These are phyloP conservation scores for Axinella damicornis DNA, from an alignment of 37 sponge, comb jelly and placozoan species.

Conservation along the genomic window DNA sequence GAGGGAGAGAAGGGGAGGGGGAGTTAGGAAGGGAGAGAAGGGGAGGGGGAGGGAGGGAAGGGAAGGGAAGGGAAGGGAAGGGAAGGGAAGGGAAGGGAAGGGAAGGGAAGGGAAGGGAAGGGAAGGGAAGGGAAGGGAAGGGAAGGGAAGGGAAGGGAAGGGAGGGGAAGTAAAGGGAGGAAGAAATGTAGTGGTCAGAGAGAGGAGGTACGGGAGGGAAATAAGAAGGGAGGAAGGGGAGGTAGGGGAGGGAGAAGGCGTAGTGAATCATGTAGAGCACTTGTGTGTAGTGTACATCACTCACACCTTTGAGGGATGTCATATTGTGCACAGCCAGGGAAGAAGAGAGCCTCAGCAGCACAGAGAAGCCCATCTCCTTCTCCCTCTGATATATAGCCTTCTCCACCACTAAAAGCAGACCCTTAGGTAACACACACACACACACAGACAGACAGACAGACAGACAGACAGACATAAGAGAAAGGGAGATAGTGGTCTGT, in stretches of 20 bases:
- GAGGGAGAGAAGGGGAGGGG: neutral
- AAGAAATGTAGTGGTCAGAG: neutral
- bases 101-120: too few relatives aligned
- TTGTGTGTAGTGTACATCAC: too few relatives aligned
- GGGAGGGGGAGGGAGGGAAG: too few relatives aligned
- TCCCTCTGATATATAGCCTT: conserved; percentile 31
- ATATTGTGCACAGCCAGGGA: conserved; percentile 72
- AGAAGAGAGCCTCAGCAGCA: conserved; percentile 45
- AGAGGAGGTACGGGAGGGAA: neutral
- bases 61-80: neutral
- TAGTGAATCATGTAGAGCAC: too few relatives aligned
- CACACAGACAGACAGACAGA: too few relatives aligned
- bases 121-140: too few relatives aligned
- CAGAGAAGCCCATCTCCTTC: conserved; percentile 2
- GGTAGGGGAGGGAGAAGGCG: neutral
- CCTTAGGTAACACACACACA: neutral
- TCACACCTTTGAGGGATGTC: conserved; percentile 42
- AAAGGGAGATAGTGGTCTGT: neutral
- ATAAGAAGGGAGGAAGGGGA: too few relatives aligned
- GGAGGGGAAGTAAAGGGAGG: too few relatives aligned
- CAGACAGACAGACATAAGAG: too few relatives aligned
- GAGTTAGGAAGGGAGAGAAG: neutral
- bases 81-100: too few relatives aligned
- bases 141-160: too few relatives aligned
- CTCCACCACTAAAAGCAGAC: conserved; percentile 16